phyloP scores from a whole-genome alignment of 23 tunicate genomes.

The Trididemnum nubilum region DNA sequence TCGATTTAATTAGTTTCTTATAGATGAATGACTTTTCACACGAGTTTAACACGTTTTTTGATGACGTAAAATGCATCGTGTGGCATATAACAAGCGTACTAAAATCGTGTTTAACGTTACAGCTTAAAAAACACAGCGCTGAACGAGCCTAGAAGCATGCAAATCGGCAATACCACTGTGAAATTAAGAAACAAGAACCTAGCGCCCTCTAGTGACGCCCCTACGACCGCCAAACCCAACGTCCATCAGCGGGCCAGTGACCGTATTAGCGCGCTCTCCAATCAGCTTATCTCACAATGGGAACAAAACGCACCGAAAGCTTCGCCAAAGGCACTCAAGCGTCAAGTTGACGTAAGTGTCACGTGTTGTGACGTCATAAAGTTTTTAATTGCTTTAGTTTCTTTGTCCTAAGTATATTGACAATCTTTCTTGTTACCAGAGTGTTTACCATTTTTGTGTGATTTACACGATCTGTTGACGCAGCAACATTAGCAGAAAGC shows the following conservation, averaged over 20 bases:
- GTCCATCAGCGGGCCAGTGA: conserved; percentile 62
- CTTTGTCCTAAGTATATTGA: no score
- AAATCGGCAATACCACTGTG: conserved; percentile 29
- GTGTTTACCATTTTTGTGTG: no score
- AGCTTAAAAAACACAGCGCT: background rate
- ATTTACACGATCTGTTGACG: no score
- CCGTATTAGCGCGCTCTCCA: conserved; percentile 75
- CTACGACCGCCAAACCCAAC: background rate
- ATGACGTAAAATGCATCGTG: no score
- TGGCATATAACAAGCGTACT: no score
- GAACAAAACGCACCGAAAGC: conserved; percentile 61
- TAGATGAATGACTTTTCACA: no score
- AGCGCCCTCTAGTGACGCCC: background rate
- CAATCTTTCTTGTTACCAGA: no score
- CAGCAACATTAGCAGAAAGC: no score
- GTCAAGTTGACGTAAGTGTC: conserved; percentile 18
- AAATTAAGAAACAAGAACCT: conserved; percentile 32
- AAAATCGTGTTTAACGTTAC: no score
- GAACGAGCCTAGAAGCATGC: background rate
- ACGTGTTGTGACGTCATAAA: background rate
- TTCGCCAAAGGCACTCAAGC: conserved; percentile 14
- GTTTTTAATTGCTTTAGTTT: no score
- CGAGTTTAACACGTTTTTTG: no score
- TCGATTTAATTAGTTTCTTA: no score
- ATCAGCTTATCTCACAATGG: conserved; percentile 78